Conservation (phyloP, 2,888 invertebrate genomes). For the Melipona bicolor region DNA sequence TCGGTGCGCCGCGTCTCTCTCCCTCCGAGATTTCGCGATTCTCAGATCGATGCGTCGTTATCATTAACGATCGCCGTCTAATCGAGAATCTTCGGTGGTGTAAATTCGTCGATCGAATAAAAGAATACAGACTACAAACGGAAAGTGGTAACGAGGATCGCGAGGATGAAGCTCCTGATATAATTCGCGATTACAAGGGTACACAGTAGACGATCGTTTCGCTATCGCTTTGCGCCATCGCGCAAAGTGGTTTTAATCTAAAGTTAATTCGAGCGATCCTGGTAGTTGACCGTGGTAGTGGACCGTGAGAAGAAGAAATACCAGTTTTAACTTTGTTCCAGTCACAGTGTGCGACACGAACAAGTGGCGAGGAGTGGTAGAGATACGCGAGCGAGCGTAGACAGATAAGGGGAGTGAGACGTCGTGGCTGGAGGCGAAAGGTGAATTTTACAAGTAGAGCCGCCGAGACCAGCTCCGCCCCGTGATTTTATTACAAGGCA, state of each 20-base stretch:
- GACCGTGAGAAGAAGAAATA: background rate
- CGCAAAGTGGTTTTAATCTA: background rate
- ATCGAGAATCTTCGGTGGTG: background rate
- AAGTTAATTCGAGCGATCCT: background rate
- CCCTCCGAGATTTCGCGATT: background rate
- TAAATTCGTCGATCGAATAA: background rate
- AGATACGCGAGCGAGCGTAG: background rate
- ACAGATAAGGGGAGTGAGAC: background rate
- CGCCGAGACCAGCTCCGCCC: background rate
- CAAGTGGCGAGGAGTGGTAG: too few species aligned
- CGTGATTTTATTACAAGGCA: background rate
- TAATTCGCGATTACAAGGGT: conserved; percentile 6
- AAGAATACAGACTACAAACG: background rate
- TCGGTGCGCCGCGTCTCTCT: too few species aligned
- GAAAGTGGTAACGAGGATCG: background rate
- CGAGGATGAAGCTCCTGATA: conserved; percentile 8
- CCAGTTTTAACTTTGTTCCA: background rate
- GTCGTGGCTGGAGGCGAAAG: background rate
- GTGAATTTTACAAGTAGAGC: background rate
- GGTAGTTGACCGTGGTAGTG: background rate
- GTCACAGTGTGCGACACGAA: background rate
- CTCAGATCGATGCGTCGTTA: background rate
- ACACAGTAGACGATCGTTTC: background rate
- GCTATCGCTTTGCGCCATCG: background rate
- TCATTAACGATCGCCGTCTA: too few species aligned